Base-by-base conservation (phyloP, 2,113 vertebrate genomes). In the Entelurus aequoreus region DNA sequence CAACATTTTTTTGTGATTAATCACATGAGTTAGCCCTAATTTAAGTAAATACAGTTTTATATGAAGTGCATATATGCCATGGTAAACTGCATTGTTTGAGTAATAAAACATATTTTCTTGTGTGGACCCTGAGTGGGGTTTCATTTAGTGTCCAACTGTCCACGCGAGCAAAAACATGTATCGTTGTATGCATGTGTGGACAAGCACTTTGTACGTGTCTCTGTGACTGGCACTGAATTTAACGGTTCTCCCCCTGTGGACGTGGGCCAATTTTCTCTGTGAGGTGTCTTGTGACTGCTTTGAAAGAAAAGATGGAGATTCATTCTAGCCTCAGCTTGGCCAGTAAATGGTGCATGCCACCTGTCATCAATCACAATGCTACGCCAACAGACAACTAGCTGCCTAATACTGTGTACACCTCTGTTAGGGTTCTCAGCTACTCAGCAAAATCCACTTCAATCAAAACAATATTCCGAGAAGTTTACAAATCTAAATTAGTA, bases 301-400 rank as follows among this genome's bases (percentile, higher is more conserved):
- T 75, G 74, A 83, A 79, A 83, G 72, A 84, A 78, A 90, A 88
- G 80, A 86, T 86, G 82, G 84, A 89, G 83, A 86, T 85, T 87
- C 83, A 79, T 66, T 72, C 77, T 74, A 77, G 80, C 81, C 84
- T 66, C 71, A 79, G 86, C 84, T 83, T 81, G 81, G 79, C 80
- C 76, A 72, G 87, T 85, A 90, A 90, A 89, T 88, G 88, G 79
- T 63, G 87, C 87, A 76, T 88, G 82, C 87, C 86, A 82, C 77
- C 77, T 82, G 57, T 84, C 83, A 90, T 90, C 84, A 88, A 88
- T 89, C 87, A 88, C 74, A 40, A 61, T 55, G 65, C 73, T 28
- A 60, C 75, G 63, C 47, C 71, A 76, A 84, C 78, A 87, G 86
- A 88, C 79, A 87, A 87, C 80, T 75, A 76, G 83, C 80, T 85